phyloP scores from a whole-genome alignment of 2,888 invertebrate genomes.

The Enchytraeus crypticus region DNA sequence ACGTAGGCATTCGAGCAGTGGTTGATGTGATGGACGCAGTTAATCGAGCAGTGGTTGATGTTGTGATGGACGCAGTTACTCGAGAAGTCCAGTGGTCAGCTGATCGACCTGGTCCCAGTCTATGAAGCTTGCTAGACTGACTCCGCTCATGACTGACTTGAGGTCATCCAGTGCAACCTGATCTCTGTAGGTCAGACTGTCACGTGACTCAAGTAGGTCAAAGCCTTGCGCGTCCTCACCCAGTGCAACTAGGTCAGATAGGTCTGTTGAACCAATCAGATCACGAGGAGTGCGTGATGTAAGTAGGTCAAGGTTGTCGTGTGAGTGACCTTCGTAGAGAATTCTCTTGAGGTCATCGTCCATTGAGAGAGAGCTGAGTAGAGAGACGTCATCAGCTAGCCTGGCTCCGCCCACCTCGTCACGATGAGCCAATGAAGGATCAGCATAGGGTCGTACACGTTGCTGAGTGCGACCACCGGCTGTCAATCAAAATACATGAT shows the following conservation, averaged over 20 bases:
- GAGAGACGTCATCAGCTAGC: conserved; percentile 17
- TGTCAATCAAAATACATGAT: too few relatives aligned
- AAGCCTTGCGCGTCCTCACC: not conserved
- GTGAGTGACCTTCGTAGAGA: conserved; percentile 34
- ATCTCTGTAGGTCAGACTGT: conserved; percentile 6
- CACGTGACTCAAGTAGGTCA: not conserved
- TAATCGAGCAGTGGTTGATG: too few relatives aligned
- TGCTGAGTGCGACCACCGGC: conserved; percentile 1
- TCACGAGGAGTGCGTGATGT: too few relatives aligned
- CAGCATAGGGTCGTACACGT: conserved; percentile 33
- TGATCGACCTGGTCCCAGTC: conserved; percentile 45
- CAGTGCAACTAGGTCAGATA: conserved; percentile 74
- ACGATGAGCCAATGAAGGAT: conserved; percentile 30
- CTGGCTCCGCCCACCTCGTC: not conserved
- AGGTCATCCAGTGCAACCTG: conserved; percentile 37
- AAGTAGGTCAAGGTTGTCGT: too few relatives aligned
- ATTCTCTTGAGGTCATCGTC: conserved; percentile 37
- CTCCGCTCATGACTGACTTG: conserved; percentile 33
- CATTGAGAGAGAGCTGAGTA: conserved; percentile 38
- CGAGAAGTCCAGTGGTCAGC: too few relatives aligned
- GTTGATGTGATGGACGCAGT: too few relatives aligned
- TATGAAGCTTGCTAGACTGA: conserved; percentile 40
- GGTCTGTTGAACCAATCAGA: not conserved
- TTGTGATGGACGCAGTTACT: too few relatives aligned
- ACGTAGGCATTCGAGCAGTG: too few relatives aligned